A percentile compares a stretch with the other conserved stretches of the same genome.
Conservation (phyloP, 2,797 vertebrate genomes). For the Rhinophrynus dorsalis region DNA sequence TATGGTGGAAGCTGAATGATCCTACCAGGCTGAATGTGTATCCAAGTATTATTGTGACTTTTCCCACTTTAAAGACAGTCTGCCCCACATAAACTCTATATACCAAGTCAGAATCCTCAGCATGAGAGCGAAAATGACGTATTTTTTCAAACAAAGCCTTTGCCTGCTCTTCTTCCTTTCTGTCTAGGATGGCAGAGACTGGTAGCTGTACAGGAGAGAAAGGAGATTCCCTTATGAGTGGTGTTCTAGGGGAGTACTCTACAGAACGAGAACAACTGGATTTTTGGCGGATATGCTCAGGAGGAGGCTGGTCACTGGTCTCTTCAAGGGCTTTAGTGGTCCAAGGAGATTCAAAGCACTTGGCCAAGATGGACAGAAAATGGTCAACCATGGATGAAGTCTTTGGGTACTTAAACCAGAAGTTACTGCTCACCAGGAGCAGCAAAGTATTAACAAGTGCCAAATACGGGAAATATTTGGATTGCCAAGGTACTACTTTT, state of each 20-base stretch:
- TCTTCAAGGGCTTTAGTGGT: conserved; percentile 76
- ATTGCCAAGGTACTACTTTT: conserved; percentile 73
- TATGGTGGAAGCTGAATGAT: conserved; percentile 71
- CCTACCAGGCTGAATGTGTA: conserved; percentile 71
- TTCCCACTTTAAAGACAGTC: conserved; percentile 72
- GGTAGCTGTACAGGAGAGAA: conserved; percentile 24
- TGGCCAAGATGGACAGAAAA: conserved; percentile 76
- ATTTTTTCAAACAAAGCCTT: conserved; percentile 79
- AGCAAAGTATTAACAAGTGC: conserved; percentile 74
- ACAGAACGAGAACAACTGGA: conserved; percentile 26
- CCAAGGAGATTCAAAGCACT: conserved; percentile 83
- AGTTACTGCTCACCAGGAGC: conserved; percentile 75
- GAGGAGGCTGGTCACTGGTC: conserved; percentile 68
- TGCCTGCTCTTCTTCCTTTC: conserved; percentile 77
- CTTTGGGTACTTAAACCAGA: conserved; percentile 82
- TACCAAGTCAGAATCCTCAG: conserved; percentile 74
- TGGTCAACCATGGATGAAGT: conserved; percentile 80
- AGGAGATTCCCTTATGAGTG: not conserved
- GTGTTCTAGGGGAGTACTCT: conserved; percentile 46
- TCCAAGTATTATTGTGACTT: conserved; percentile 65
- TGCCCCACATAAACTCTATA: conserved; percentile 79
- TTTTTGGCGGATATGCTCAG: conserved; percentile 11
- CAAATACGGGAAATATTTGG: conserved; percentile 78
- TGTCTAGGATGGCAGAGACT: conserved; percentile 63
- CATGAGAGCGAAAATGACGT: conserved; percentile 73